Base-by-base conservation (phyloP, 2,113 vertebrate genomes). In the Aleadryas rufinucha region DNA sequence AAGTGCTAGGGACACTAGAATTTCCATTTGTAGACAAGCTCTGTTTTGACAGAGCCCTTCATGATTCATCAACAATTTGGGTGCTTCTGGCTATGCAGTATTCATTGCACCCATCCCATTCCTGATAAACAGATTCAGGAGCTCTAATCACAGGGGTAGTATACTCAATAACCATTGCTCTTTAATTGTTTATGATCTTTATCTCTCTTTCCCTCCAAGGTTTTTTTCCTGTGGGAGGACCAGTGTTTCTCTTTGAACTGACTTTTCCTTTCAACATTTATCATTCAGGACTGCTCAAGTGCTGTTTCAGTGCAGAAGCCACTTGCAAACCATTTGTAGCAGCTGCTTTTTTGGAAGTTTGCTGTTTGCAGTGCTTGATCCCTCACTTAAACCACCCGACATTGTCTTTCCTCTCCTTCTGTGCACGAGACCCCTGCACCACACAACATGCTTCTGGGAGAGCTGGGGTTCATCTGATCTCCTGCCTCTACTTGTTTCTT, bases 161-260 rank as follows among this genome's bases (percentile, higher is more conserved):
- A 16, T 45, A 82, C 72, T 94, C 87, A 87, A 50, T 85, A 93
- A 85, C 74, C 56, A 74, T 95, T 92, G 84, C 75, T 92, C 79
- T 86, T 74, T 88, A 95, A 95, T 94, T 93, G 95, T 88, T 92
- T 81, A 33, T 89, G 95, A 90, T 95, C 82, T 84, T 84, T 95
- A 92, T 97, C 92, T 90, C 57, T 60, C 39, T 78, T 85, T 61
- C 9, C 47, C 74, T 77, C 37, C 24, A 42, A 17, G 42, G 64
- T 3, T 37, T 87, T 93, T 89, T 78, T 76, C 79, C 85, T 74
- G 70, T 16, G 10, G 82, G 87, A 93, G 63, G 71, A 87, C 86
- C 84, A 74, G 39, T 80, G 16, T 57, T 94, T 70, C 79, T 56
- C 87, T 97, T 94, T 94, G 92, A 96, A 92, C 85, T 88, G 92